Base-by-base conservation (phyloP, 2,797 vertebrate genomes). In the Phyllotis vaccarum region DNA sequence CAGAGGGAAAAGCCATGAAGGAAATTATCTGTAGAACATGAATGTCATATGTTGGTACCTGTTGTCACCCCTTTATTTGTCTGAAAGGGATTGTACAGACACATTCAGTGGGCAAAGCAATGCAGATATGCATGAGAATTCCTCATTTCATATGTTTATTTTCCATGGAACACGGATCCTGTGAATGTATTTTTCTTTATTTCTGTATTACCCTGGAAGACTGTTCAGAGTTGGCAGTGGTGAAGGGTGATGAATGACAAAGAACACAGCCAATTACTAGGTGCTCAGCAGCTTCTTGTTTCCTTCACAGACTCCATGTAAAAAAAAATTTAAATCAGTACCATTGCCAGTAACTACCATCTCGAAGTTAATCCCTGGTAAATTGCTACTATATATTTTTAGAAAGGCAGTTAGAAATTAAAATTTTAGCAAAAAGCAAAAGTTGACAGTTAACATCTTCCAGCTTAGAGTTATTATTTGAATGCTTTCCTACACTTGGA, bases 311-410 rank as follows among this genome's bases (percentile, higher is more conserved):
- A 99, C 99, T 90, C 99, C 99, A 29, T 99, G 99, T 46, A 99
- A 99, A 98, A 99, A 49, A 99, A 99, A 98, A 99, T 99, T 91
- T 99, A 99, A 98, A 99, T 99, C 93, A 99, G 99, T 98, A 99
- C 99, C 16, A 99, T 99, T 98, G 99, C 99, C 98, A 99, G 99
- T 98, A 99, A 99, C 98, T 99, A 99, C 95, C 99, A 99, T 97
- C 98, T 99, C 96, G 99, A 99, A 98, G 99, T 99, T 96, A 99
- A 99, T 96, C 98, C 99, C 79, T 99, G 99, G 99, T 99, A 98
- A 96, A 92, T 6, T 62, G 64, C 68, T 79, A 75, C 58, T n/a
- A 2, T 92, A 24, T 7, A 43, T 27, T 54, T 34, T 91, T 52
- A 62, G 34, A 52, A 60, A 70, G 72, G 49, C 34, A 29, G 12